A percentile compares a stretch with the other conserved stretches of the same genome.
These are phyloP conservation scores for Troilus luridus DNA, from an alignment of 2,888 invertebrate genomes.

Conservation along the genomic window DNA sequence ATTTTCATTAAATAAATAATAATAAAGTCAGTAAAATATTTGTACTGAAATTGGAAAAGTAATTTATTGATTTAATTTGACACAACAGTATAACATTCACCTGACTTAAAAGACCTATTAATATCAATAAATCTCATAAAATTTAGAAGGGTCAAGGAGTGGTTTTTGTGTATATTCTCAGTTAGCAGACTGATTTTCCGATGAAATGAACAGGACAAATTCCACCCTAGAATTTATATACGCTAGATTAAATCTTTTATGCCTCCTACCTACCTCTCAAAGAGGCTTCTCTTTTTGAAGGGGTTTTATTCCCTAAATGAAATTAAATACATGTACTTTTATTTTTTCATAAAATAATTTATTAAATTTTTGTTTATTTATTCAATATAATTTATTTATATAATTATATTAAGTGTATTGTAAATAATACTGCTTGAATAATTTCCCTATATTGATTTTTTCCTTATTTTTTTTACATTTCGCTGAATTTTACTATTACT, in stretches of 20 bases:
- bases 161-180: background rate
- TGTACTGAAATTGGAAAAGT: too few species aligned
- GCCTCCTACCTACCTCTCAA: background rate
- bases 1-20: background rate
- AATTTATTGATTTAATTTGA: background rate
- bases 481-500: too few species aligned
- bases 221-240: background rate
- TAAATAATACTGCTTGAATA: too few species aligned
- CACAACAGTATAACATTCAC: background rate
- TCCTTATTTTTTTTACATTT: too few species aligned
- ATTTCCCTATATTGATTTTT: too few species aligned
- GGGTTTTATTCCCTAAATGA: background rate
- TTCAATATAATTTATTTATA: too few species aligned
- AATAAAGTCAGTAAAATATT: background rate
- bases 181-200: background rate
- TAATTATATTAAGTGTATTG: too few species aligned
- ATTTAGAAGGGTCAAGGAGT: background rate
- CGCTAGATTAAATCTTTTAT: background rate
- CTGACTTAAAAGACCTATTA: background rate
- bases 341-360: background rate
- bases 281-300: background rate
- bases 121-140: background rate
- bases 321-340: background rate
- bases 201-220: background rate
- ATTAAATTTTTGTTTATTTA: background rate